Percentiles rank a stretch among this genome's conserved stretches.
phyloP scores from a whole-genome alignment of 2,888 invertebrate species.

The Tetranychus truncatus region DNA sequence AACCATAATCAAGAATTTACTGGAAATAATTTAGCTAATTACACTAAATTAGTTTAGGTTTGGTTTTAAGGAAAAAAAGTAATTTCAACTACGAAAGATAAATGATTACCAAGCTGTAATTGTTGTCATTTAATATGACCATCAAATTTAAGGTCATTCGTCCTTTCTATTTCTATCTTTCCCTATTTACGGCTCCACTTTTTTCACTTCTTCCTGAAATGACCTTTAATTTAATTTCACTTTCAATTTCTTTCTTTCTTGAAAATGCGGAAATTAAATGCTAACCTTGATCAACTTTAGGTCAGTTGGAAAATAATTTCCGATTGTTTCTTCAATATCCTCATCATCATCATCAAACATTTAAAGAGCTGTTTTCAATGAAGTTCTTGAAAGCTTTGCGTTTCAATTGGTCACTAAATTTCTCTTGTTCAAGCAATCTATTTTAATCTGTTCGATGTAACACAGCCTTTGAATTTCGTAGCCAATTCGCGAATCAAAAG shows the following conservation, averaged over 20 bases:
- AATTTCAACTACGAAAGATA: neutral
- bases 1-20: constrained; percentile 3
- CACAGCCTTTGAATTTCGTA: too few species aligned
- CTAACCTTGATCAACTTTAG: constrained; percentile 1
- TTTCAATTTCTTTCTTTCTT: neutral
- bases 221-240: neutral
- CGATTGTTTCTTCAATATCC: neutral
- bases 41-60: neutral
- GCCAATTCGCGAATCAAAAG: too few species aligned
- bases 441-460: too few species aligned
- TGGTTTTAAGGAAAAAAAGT: neutral
- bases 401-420: too few species aligned
- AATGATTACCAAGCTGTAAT: neutral
- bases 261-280: neutral
- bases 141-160: neutral
- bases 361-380: too few species aligned
- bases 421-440: too few species aligned
- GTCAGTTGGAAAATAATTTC: neutral
- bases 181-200: neutral
- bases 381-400: too few species aligned
- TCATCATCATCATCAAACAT: too few species aligned
- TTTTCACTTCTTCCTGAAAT: neutral
- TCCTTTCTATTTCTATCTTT: neutral
- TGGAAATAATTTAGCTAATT: neutral
- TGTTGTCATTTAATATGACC: neutral